Evolutionary conservation across 2,113 vertebrate genomes (phyloP).

Genomic region (Jacana jacana): DNA sequence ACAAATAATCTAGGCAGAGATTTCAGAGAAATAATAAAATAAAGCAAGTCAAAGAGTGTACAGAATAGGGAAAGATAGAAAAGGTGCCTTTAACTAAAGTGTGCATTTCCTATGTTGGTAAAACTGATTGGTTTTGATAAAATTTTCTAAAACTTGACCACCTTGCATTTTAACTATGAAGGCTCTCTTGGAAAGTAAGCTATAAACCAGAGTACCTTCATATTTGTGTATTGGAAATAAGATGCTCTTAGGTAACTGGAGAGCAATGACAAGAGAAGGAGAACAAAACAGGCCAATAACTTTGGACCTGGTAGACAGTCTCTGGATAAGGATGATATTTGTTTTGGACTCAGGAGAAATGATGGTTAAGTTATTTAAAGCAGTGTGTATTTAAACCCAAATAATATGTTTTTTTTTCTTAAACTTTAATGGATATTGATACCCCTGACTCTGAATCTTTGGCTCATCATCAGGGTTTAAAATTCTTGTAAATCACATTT

Average conservation of each 20-base stretch:
- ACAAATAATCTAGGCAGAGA: background rate
- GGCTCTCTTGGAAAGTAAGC: background rate
- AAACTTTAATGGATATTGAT: background rate
- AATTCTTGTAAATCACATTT: background rate
- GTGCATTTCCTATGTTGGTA: background rate
- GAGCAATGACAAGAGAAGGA: background rate
- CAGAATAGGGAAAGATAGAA: background rate
- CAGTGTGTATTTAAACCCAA: fast-evolving
- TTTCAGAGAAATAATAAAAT: background rate
- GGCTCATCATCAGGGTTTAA: background rate
- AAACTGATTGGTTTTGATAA: background rate
- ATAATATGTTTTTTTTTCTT: background rate
- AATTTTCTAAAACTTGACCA: background rate
- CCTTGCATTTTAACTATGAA: background rate
- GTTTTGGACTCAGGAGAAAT: background rate
- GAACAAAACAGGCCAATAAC: background rate
- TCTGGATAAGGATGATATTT: background rate
- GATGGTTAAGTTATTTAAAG: background rate
- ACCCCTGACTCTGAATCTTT: background rate
- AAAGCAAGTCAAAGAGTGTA: background rate
- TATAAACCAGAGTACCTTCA: background rate
- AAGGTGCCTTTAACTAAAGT: background rate
- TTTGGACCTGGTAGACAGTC: background rate
- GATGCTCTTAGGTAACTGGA: background rate
- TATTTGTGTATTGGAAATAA: background rate